phyloP scores from a whole-genome alignment of 2,888 invertebrate species.

The Noctua comes region DNA sequence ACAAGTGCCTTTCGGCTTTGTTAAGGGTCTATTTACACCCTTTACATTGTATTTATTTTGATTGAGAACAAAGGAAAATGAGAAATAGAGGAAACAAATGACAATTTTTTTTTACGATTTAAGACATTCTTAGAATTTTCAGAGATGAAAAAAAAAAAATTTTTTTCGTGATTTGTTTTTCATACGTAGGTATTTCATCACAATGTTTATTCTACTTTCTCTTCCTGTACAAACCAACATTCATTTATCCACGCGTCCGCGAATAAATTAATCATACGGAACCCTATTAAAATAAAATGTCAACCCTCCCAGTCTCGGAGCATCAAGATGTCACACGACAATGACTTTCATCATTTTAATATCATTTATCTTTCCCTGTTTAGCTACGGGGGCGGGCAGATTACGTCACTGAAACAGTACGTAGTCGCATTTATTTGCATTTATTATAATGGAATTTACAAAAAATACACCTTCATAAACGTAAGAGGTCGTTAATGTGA shows the following conservation, averaged over 20 bases:
- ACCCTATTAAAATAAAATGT: conserved; percentile 60
- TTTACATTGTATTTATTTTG: neutral
- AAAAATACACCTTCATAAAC: too few species aligned
- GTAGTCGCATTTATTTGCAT: conserved; percentile 1
- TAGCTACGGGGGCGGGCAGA: conserved; percentile 29
- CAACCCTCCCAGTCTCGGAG: conserved; percentile 49
- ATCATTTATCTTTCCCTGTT: conserved; percentile 64
- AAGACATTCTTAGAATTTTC: neutral
- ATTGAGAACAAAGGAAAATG: neutral
- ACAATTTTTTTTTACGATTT: neutral
- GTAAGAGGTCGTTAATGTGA: too few species aligned
- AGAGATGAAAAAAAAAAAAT: too few species aligned
- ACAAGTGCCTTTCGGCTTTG: too few species aligned
- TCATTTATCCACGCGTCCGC: conserved; percentile 36
- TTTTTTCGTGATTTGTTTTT: neutral
- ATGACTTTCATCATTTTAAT: conserved; percentile 75
- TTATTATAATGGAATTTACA: too few species aligned
- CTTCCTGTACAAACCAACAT: conserved; percentile 6
- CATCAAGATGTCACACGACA: conserved; percentile 60
- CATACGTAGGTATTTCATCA: neutral
- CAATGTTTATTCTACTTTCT: neutral
- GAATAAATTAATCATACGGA: conserved; percentile 62
- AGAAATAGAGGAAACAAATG: neutral
- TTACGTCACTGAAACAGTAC: conserved; percentile 30
- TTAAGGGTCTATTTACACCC: too few species aligned